A percentile compares a stretch with the other conserved stretches of the same genome.
phyloP scores from a whole-genome alignment of 2,113 vertebrate genomes.

The Arvicanthis niloticus region DNA sequence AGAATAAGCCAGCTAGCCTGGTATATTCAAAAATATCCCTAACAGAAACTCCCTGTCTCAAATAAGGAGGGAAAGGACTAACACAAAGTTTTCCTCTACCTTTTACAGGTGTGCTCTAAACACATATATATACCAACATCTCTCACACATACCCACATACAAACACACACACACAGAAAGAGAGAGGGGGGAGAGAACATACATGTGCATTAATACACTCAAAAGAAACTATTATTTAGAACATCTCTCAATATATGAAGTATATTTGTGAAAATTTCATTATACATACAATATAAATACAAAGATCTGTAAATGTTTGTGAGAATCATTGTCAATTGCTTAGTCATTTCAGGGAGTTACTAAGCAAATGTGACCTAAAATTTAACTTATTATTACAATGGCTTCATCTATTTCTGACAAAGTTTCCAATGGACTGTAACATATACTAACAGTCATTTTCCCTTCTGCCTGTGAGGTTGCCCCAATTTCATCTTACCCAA shows the following conservation, averaged over 20 bases:
- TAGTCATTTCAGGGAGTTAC: not conserved
- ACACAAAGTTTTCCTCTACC: not conserved
- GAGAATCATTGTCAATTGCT: not conserved
- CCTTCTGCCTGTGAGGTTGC: not conserved
- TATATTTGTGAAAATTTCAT: not conserved
- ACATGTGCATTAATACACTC: not conserved
- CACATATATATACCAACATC: not conserved
- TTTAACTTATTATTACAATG: not conserved
- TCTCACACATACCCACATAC: not conserved
- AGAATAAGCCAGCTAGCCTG: not conserved
- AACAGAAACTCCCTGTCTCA: not conserved
- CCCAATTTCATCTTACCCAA: not conserved
- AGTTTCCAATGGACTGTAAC: not conserved
- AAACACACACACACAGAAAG: not conserved
- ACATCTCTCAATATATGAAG: not conserved
- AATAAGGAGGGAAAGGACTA: not conserved
- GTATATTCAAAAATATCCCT: too few relatives aligned
- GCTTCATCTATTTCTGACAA: not conserved
- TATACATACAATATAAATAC: not conserved
- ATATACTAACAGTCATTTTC: not conserved
- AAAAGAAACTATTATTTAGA: slow-evolving; percentile 9
- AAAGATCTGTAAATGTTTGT: not conserved
- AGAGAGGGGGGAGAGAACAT: too few relatives aligned
- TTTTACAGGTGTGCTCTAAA: not conserved
- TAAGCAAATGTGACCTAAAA: rapidly evolving